Percentiles rank a stretch among this genome's conserved stretches.
phyloP scores from a whole-genome alignment of 2,113 vertebrate genomes.

The Petrocephalus microphthalmus region DNA sequence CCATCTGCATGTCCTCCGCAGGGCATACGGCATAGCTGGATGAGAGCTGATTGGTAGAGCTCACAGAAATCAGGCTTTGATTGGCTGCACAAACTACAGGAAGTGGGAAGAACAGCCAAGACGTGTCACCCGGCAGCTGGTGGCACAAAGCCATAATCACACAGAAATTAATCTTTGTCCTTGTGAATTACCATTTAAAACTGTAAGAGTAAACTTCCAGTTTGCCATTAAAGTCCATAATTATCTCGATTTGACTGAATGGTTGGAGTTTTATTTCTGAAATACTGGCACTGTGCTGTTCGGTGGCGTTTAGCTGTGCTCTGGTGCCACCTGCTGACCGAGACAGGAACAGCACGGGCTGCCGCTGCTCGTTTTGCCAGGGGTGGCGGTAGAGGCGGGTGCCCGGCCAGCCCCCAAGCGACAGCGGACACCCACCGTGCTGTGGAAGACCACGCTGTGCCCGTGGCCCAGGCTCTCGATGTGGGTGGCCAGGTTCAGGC shows the following conservation, averaged over 20 bases:
- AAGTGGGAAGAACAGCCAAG: not conserved
- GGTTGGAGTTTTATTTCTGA: not conserved
- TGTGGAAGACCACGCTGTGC: conserved; percentile 96
- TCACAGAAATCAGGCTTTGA: not conserved
- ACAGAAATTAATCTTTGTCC: not conserved
- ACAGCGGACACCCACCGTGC: conserved; percentile 75
- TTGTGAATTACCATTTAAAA: not conserved
- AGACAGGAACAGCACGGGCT: not conserved
- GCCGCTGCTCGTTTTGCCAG: not conserved
- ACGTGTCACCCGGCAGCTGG: not conserved
- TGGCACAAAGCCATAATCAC: not conserved
- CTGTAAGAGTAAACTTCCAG: not conserved
- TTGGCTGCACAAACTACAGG: not conserved
- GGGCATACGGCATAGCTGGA: not conserved
- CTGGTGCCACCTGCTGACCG: conserved; percentile 38
- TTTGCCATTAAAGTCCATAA: not conserved
- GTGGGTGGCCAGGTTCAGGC: conserved; percentile 92
- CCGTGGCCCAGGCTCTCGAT: conserved; percentile 95
- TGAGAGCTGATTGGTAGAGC: not conserved
- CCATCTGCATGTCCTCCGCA: no score
- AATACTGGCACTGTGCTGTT: not conserved
- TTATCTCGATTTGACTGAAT: not conserved
- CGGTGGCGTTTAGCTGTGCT: not conserved
- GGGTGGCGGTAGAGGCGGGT: not conserved
- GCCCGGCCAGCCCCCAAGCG: not conserved